Base-by-base conservation (phyloP, 2,113 vertebrate species). In the Hemibagrus wyckioides region DNA sequence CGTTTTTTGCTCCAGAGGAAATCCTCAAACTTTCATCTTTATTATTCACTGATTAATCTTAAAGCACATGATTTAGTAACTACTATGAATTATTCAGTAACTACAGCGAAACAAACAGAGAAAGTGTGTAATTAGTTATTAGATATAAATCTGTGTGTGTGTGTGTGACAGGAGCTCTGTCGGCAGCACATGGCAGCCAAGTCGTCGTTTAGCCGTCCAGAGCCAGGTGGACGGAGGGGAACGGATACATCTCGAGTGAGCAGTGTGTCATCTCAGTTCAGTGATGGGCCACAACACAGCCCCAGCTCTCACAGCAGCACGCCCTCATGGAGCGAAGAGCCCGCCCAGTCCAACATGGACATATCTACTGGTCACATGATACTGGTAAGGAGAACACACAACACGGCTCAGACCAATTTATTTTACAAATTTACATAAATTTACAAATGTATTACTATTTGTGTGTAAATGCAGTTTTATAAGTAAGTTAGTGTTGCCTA, bases 351-450 rank as follows among this genome's bases (percentile, higher is more conserved):
- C 89, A 99, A 99, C 93, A 99, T 99, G 98, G 98, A 99, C 93
- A 99, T 99, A 93, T 99, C 98, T 67, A 99, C 98, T 0, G 98
- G 98, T 88, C 98, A 99, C 95, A 99, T 99, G 98, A 99, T 99
- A 92, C 96, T 99, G 96, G 98, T 99, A 93, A 94, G 95, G 54
- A 79, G 28, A 87, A 59, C 33, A 75, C 44, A 48, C 44, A n/a
- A 48, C 44, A 48, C 44, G 9, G 44, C 39, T 48, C 44, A 48
- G 9, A 48, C 44, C 44, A 48, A 48, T 48, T 48, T 48, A 48
- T 48, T 48, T 48, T 48, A 48, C 0, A 48, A 48, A 48, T 48
- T 4, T 25, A 10, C 48, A 48, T 5, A 4, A n/a, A 79, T 3
- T 19, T 54, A 33, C 39, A 75, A 36, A 85, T 2, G 2, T 9